Evolutionary conservation across 2,888 invertebrate species (phyloP), one percentile per base, ranked within the genome.

Genomic region (Apeira syringaria): DNA sequence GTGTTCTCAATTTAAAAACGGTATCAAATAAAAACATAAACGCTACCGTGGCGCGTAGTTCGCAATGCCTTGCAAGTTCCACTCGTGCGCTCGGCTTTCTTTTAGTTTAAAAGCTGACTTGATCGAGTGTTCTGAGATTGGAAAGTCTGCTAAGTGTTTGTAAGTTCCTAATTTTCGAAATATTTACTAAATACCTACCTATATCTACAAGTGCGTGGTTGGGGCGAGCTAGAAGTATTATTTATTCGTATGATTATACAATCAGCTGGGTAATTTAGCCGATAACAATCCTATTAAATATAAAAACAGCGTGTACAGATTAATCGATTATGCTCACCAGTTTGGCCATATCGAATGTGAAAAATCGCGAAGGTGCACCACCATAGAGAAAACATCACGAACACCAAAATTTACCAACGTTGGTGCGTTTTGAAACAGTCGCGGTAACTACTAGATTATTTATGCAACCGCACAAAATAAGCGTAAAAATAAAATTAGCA

Each of bases 251-350:
- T 35, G 13, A 27, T 30, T 47, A n/a, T 38, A 40, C 25, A 38
- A 47, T 13, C 18, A 28, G 24, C 27, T 39, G 27, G 11, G 20
- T 39, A 39, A 46, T 46, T 31, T 38, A 15, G 22, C 22, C 25
- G 33, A 47, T 46, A 40, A 31, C 25, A 33, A 29, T 29, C 20
- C 29, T 15, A 35, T 38, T 33, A 30, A 32, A 29, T 9, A 22
- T 31, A 20, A 24, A 20, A 33, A 33, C 24, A 31, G 13, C 11
- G 9, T 6, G 13, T 22, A 22, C 1, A 31, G 9, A 31, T 17
- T 24, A 40, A 44, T 41, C 18, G 18, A 37, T 46, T 42, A 4
- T 12, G 37, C 51, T 52, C 12, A 55, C 54, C 45, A 32, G 35
- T 27, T 27, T 32, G 27, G 4, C n/a, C 18, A 33, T 30, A 39